Evolutionary conservation across 2,797 vertebrate genomes (phyloP).

Genomic region (Podarcis lilfordi): DNA sequence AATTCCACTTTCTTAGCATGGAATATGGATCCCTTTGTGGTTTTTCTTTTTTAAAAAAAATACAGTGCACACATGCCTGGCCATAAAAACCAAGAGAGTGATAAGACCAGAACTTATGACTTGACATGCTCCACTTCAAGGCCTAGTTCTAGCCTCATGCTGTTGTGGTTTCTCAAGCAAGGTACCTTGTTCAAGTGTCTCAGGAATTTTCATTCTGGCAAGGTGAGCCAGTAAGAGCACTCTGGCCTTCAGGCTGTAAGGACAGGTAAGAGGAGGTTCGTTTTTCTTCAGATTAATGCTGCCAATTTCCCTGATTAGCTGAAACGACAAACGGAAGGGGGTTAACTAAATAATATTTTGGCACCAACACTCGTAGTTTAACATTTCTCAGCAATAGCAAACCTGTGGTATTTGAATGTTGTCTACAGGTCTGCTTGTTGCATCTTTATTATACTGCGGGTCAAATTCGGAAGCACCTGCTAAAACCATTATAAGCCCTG

Average conservation of each 20-base stretch:
- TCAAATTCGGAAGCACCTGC: conserved; percentile 97
- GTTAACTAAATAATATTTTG: background rate
- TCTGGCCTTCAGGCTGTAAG: conserved; percentile 96
- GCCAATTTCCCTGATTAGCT: conserved; percentile 97
- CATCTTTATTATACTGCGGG: conserved; percentile 98
- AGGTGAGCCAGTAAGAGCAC: conserved; percentile 93
- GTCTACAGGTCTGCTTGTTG: conserved; percentile 95
- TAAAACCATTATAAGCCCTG: conserved; percentile 95
- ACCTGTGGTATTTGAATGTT: conserved; percentile 98
- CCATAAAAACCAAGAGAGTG: conserved; percentile 17
- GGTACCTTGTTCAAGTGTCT: conserved; percentile 94
- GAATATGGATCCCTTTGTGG: background rate
- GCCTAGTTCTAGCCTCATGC: background rate
- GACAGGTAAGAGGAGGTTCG: conserved; percentile 97
- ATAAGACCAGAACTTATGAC: conserved; percentile 1
- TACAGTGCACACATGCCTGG: background rate
- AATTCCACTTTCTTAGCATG: background rate
- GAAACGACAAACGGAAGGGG: conserved; percentile 65
- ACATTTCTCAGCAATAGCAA: conserved; percentile 36
- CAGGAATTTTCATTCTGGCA: conserved; percentile 93
- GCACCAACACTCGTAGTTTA: conserved; percentile 7
- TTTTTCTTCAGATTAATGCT: conserved; percentile 99
- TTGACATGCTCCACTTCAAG: background rate
- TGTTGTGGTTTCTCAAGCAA: conserved; percentile 50
- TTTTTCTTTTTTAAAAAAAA: background rate